phyloP scores from a whole-genome alignment of 2,888 invertebrate genomes.

The Drosophila nr. medialis region DNA sequence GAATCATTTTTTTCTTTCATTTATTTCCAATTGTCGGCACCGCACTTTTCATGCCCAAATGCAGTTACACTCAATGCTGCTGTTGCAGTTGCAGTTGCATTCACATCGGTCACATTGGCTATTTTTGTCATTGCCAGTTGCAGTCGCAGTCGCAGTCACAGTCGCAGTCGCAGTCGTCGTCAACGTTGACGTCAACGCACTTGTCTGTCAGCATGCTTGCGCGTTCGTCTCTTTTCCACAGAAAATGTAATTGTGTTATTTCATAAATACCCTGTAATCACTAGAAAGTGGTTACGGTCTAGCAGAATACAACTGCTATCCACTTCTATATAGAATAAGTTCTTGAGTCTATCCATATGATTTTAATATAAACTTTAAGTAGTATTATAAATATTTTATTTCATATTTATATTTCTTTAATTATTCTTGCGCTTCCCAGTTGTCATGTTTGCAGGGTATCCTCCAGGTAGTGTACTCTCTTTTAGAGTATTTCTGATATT shows the following conservation, averaged over 20 bases:
- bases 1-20: constrained; percentile 28
- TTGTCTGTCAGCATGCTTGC: constrained; percentile 65
- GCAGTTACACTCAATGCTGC: constrained; percentile 49
- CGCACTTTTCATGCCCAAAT: constrained; percentile 71
- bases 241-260: constrained; percentile 69
- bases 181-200: constrained; percentile 49
- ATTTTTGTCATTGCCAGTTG: constrained; percentile 59
- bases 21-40: constrained; percentile 67
- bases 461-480: not conserved
- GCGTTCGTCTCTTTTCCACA: constrained; percentile 65
- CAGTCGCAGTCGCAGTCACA: not conserved
- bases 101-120: constrained; percentile 57
- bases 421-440: too few relatives aligned
- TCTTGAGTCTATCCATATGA: not conserved
- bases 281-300: not conserved
- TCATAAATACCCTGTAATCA: constrained; percentile 44
- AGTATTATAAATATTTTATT: not conserved
- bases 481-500: constrained; percentile 12
- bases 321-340: not conserved
- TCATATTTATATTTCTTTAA: too few relatives aligned
- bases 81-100: constrained; percentile 24
- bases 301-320: not conserved
- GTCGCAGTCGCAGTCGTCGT: constrained; percentile 1
- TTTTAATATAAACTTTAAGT: not conserved
- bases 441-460: too few relatives aligned